Evolutionary conservation across 2,797 vertebrate genomes (phyloP), one percentile per base, ranked within the genome.

Genomic region (Toxotes lorentzi): DNA sequence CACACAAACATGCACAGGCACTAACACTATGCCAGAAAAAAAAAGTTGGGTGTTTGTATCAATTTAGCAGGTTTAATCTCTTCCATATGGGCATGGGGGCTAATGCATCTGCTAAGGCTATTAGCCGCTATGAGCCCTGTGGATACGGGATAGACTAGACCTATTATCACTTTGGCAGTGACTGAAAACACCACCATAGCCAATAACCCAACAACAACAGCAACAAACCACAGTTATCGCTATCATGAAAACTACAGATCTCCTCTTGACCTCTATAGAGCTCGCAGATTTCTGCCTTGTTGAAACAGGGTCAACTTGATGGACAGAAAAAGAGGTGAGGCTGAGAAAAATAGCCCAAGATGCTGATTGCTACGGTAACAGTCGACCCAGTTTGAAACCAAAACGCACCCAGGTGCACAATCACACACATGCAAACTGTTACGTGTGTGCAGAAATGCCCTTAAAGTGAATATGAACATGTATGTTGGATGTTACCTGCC

Each of bases 71-170:
- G 73, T 90, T 89, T 93, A 94, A 93, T 94, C 92, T 90, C 75
- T 84, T 91, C 91, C 93, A 93, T 93, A 93, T 93, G 91, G 86
- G 66, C 87, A 77, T 47, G 79, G 73, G 78, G 89, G 82, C 88
- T 91, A 86, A 90, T 89, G 80, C 90, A 91, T 89, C 89, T 88
- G 88, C 91, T 91, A 90, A 93, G 83, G 77, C 91, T 91, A 89
- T 93, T 90, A 93, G 85, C 86, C 4, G 51, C 86, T 82, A 89
- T 87, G 92, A 93, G 89, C 90, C 78, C 74, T 77, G 87, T 91
- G 85, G 88, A 86, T 73, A 81, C 83, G 74, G 57, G 59, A 82
- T 79, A 69, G 80, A 85, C 78, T 41, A 74, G 84, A 87, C 81
- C 78, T 86, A 85, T 88, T 82, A 89, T 83, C 89, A 81, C 73